A percentile compares a stretch with the other conserved stretches of the same genome.
phyloP scores from a whole-genome alignment of 2,888 invertebrate genomes.

The Folsomia manolachei region DNA sequence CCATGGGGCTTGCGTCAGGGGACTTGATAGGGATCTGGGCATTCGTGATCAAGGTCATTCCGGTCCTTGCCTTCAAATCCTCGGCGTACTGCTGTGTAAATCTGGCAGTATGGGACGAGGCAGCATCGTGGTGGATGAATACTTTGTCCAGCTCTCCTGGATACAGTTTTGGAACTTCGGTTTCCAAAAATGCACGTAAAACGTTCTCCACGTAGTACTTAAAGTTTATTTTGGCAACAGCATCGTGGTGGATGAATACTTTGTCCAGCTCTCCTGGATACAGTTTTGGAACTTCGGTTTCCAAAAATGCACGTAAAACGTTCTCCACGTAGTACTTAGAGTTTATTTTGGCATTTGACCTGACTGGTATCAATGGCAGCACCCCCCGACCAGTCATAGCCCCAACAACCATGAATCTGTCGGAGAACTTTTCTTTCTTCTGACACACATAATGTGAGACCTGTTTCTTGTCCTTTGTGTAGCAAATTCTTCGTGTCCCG shows the following conservation, averaged over 20 bases:
- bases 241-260: slow-evolving; percentile 28
- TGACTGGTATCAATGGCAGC: slow-evolving; percentile 26
- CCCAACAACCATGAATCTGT: slow-evolving; percentile 28
- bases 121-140: slow-evolving; percentile 26
- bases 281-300: too few species aligned
- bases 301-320: too few species aligned
- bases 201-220: too few species aligned
- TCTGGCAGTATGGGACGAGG: slow-evolving; percentile 23
- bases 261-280: slow-evolving; percentile 19
- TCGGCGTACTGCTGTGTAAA: slow-evolving; percentile 7
- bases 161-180: too few species aligned
- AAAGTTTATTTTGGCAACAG: slow-evolving; percentile 11
- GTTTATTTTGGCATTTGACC: slow-evolving; percentile 26
- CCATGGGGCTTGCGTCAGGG: slow-evolving; percentile 26
- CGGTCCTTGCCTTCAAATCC: slow-evolving; percentile 5
- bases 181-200: too few species aligned
- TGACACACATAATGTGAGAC: neutral
- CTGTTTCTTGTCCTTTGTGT: neutral
- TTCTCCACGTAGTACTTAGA: too few species aligned
- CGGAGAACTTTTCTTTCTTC: slow-evolving; percentile 2
- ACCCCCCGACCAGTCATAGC: slow-evolving; percentile 23
- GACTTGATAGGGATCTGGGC: slow-evolving; percentile 22
- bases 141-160: slow-evolving; percentile 22
- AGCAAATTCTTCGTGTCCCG: slow-evolving; percentile 9
- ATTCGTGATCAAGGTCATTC: slow-evolving; percentile 21